Conservation (phyloP, 2,888 invertebrate species). For the Ophion ellenae region DNA sequence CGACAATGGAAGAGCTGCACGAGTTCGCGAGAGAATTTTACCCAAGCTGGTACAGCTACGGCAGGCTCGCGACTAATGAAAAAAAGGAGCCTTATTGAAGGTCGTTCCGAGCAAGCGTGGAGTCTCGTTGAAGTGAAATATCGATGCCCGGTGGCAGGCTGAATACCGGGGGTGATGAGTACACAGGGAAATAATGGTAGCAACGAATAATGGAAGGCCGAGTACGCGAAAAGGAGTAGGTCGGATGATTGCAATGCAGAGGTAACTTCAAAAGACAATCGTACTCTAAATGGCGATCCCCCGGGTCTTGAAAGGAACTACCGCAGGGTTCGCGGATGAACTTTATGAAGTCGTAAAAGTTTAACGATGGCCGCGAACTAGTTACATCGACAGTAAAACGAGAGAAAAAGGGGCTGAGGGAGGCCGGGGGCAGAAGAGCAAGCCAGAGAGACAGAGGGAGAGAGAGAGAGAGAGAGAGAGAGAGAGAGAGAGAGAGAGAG, state of each 20-base stretch:
- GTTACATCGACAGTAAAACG: conserved; percentile 48
- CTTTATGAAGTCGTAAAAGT: conserved; percentile 70
- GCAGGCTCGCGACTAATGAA: too few relatives aligned
- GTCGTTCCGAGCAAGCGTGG: not conserved
- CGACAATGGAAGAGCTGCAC: too few relatives aligned
- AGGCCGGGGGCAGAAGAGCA: not conserved
- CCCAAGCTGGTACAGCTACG: too few relatives aligned
- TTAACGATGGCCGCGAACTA: conserved; percentile 64
- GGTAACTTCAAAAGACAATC: conserved; percentile 63
- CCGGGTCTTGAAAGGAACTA: conserved; percentile 41
- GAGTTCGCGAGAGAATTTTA: too few relatives aligned
- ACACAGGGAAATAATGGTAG: conserved; percentile 6
- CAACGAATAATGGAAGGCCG: not conserved
- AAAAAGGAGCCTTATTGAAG: not conserved
- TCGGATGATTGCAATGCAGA: conserved; percentile 61
- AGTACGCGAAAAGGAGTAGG: conserved; percentile 37
- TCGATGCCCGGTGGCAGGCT: conserved; percentile 1
- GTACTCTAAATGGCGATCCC: conserved; percentile 59
- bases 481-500: not conserved
- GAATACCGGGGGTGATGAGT: conserved; percentile 28
- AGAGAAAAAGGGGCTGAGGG: conserved; percentile 1
- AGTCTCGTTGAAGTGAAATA: conserved; percentile 13
- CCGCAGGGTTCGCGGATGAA: conserved; percentile 46
- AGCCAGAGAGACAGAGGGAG: not conserved
- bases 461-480: too few relatives aligned